Percentiles rank a stretch among this genome's conserved stretches.
phyloP scores from a whole-genome alignment of 2,797 vertebrate genomes.

The Onychomys leucogaster region DNA sequence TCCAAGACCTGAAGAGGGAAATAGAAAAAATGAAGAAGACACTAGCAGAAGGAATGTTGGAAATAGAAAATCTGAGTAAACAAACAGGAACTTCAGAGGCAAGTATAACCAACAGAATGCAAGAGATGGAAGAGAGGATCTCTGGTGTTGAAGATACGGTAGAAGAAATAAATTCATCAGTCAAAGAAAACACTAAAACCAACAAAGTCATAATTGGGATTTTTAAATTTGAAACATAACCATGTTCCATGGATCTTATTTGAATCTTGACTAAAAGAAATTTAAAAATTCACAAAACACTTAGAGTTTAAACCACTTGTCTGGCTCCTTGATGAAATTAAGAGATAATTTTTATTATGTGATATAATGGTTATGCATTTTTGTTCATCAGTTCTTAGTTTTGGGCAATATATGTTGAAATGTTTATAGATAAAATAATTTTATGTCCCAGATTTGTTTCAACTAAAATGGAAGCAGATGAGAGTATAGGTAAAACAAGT shows the following conservation, averaged over 20 bases:
- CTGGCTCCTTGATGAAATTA: constrained; percentile 47
- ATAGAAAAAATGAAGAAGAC: too few species aligned
- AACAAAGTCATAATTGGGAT: too few species aligned
- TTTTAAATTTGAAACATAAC: constrained; percentile 43
- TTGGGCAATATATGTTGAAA: constrained; percentile 1
- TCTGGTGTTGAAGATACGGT: too few species aligned
- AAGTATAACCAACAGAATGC: too few species aligned
- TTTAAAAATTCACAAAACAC: constrained; percentile 35
- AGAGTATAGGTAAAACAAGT: not conserved
- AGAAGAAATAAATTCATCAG: too few species aligned
- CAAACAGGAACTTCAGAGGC: too few species aligned
- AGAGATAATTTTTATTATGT: not conserved
- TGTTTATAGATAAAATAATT: constrained; percentile 40
- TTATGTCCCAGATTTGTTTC: constrained; percentile 30
- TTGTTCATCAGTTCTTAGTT: constrained; percentile 4
- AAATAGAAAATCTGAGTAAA: too few species aligned
- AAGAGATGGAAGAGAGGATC: too few species aligned
- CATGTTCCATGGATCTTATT: not conserved
- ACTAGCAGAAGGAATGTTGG: too few species aligned
- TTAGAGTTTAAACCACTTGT: not conserved
- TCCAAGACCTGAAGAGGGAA: too few species aligned
- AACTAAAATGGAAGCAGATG: constrained; percentile 27
- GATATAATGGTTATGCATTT: constrained; percentile 28
- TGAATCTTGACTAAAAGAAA: constrained; percentile 16
- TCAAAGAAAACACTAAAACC: too few species aligned